Conservation (phyloP, 2,888 invertebrate species). For the Stenodema calcarata region DNA sequence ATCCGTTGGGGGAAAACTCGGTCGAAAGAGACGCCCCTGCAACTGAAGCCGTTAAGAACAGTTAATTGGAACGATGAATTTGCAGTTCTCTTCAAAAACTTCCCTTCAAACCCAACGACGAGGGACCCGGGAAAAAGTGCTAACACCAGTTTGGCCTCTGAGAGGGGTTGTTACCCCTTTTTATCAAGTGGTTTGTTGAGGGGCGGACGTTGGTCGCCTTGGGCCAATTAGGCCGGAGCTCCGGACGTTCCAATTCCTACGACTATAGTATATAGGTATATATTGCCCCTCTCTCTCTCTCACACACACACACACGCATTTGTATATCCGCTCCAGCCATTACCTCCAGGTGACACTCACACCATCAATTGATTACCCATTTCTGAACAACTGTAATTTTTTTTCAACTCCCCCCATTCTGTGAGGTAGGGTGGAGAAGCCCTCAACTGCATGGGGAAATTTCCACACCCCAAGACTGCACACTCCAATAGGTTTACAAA, state of each 20-base stretch:
- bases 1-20: not conserved
- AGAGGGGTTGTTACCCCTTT: conserved; percentile 17
- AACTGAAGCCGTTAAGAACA: not conserved
- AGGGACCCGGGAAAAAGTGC: not conserved
- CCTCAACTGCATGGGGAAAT: not conserved
- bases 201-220: not conserved
- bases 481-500: not conserved
- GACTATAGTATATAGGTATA: not conserved
- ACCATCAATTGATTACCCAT: conserved; percentile 29
- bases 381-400: not conserved
- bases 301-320: too few relatives aligned
- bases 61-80: conserved; percentile 24
- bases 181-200: conserved; percentile 12
- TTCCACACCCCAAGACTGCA: not conserved
- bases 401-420: not conserved
- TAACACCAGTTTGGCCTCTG: not conserved
- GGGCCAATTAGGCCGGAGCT: conserved; percentile 10
- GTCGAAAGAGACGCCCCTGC: not conserved
- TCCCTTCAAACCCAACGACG: not conserved
- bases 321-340: not conserved
- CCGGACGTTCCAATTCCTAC: not conserved
- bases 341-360: conserved; percentile 27
- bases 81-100: not conserved
- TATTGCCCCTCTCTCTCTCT: too few relatives aligned
- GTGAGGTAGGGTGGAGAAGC: not conserved